These are phyloP conservation scores for Gastrophysa polygoni DNA, from an alignment of 2,888 invertebrate species.

Conservation along the genomic window DNA sequence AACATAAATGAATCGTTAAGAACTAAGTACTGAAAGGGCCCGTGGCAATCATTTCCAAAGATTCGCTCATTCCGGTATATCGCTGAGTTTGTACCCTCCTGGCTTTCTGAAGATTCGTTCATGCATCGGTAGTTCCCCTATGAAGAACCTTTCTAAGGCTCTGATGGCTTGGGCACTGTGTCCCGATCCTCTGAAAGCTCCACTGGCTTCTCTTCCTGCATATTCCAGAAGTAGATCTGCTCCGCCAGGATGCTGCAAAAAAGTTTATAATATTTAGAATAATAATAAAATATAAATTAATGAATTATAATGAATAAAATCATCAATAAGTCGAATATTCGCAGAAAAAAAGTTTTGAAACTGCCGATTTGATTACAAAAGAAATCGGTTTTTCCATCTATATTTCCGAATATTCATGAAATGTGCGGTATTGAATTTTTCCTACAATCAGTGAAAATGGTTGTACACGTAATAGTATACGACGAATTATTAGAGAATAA, in stretches of 20 bases:
- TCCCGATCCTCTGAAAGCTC: conserved; percentile 80
- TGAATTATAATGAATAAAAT: too few relatives aligned
- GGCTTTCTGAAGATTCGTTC: conserved; percentile 75
- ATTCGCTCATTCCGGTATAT: conserved; percentile 60
- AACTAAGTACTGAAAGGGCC: background rate
- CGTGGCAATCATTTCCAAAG: background rate
- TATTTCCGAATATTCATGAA: too few relatives aligned
- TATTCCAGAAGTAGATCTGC: conserved; percentile 81
- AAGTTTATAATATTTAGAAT: conserved; percentile 5
- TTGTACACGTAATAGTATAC: too few relatives aligned
- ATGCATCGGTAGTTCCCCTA: conserved; percentile 76
- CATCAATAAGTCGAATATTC: background rate
- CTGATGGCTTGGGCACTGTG: conserved; percentile 72
- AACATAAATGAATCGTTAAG: background rate
- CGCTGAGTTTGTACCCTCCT: conserved; percentile 65
- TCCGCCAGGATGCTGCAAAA: conserved; percentile 80
- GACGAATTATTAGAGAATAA: too few relatives aligned
- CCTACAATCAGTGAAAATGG: too few relatives aligned
- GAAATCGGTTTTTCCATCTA: too few relatives aligned
- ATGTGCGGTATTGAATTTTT: too few relatives aligned
- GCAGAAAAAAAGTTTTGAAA: too few relatives aligned
- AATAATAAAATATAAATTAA: too few relatives aligned
- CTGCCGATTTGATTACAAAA: too few relatives aligned
- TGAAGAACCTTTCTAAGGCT: conserved; percentile 71
- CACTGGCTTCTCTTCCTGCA: conserved; percentile 83